Evolutionary conservation across 2,113 vertebrate genomes (phyloP).

Genomic region (Enhydra lutris): DNA sequence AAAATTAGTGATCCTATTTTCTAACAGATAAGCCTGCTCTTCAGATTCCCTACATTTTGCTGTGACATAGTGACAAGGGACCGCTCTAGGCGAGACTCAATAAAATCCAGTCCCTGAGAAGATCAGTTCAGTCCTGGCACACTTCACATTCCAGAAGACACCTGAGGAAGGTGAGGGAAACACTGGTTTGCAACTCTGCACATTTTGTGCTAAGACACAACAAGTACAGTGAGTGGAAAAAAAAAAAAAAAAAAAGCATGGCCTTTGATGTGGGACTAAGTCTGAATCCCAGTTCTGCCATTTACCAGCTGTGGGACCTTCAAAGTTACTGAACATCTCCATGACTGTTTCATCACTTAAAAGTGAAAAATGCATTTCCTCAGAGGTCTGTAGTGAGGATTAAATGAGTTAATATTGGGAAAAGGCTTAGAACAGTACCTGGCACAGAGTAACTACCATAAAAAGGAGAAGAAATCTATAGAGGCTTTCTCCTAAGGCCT

Average conservation of each 20-base stretch:
- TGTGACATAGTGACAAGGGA: not conserved
- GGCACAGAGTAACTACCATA: not conserved
- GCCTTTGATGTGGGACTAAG: not conserved
- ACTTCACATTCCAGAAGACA: not conserved
- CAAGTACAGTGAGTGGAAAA: not conserved
- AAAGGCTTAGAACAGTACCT: not conserved
- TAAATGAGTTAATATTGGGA: not conserved
- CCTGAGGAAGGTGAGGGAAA: too few relatives aligned
- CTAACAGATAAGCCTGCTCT: not conserved
- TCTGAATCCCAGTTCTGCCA: not conserved
- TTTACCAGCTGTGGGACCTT: not conserved
- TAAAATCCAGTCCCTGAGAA: not conserved
- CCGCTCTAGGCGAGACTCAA: not conserved
- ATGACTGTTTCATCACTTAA: not conserved
- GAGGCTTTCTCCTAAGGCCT: not conserved
- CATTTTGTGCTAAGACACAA: not conserved
- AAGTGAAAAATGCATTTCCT: not conserved
- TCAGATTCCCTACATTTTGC: not conserved
- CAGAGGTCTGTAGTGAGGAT: not conserved
- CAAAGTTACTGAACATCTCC: not conserved
- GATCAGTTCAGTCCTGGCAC: not conserved
- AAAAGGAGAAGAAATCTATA: not conserved
- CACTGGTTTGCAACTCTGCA: not conserved
- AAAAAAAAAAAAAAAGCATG: too few relatives aligned
- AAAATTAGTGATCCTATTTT: not conserved